A percentile compares a stretch with the other conserved stretches of the same genome.
These are phyloP conservation scores for Sepiola atlantica DNA, from an alignment of 2,888 invertebrate species.

Conservation along the genomic window DNA sequence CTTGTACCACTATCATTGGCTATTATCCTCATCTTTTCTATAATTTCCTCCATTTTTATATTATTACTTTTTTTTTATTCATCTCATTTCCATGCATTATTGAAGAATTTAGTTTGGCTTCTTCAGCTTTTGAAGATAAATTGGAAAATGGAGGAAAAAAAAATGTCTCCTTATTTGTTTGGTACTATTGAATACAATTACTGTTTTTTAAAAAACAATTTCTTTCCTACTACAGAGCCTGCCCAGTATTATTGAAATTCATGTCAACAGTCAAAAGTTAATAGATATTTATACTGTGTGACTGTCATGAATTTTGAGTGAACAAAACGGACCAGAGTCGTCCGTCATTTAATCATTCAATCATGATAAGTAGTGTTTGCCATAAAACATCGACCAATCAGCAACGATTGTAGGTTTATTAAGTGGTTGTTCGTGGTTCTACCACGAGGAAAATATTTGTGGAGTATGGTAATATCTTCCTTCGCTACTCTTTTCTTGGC, in stretches of 20 bases:
- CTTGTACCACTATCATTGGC: neutral
- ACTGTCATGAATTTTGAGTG: neutral
- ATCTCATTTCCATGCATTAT: neutral
- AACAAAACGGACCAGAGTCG: neutral
- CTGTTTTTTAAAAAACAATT: neutral
- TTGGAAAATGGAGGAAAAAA: neutral
- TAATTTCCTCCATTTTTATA: neutral
- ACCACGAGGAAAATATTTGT: too few species aligned
- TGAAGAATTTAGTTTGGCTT: neutral
- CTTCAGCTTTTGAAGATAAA: conserved; percentile 8
- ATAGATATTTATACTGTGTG: neutral
- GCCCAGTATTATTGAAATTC: neutral
- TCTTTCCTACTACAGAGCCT: neutral
- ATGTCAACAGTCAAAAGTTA: neutral
- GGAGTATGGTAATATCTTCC: too few species aligned
- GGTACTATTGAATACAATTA: neutral
- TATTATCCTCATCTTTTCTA: neutral
- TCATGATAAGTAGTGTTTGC: neutral
- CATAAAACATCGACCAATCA: too few species aligned
- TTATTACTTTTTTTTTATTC: neutral
- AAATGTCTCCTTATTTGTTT: conserved; percentile 32
- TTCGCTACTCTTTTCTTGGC: too few species aligned
- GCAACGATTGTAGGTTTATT: too few species aligned
- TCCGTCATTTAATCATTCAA: neutral
- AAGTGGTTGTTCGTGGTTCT: too few species aligned